Evolutionary conservation across 2,113 vertebrate species (phyloP), one percentile per base, ranked within the genome.

Genomic region (Eclectus roratus): DNA sequence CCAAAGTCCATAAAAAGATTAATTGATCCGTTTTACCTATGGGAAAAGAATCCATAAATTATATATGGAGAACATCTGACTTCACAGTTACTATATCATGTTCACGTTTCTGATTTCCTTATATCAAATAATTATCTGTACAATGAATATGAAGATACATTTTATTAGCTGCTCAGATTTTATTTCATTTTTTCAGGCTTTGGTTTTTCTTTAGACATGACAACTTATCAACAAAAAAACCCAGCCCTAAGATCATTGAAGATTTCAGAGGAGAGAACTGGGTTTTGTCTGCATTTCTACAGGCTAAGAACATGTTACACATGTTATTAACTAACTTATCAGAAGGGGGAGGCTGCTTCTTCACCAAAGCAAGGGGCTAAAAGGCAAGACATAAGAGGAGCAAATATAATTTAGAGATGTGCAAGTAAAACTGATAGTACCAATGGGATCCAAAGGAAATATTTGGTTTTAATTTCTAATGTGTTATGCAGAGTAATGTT

Each of bases 381-480:
- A 43, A 91, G 33, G 91, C 69, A 86, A 90, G 66, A 81, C 63
- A 69, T 13, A 17, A 77, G 64, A 88, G 84, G 35, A 66, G 73
- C 43, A 86, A 85, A 88, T 49, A 50, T 73, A 85, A 89, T 84
- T 95, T 81, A 93, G 88, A 94, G 95, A 96, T 93, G 85, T 94
- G 58, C 82, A 96, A 94, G 53, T 68, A 69, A 85, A 95, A 64
- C 65, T 74, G 91, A 94, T 31, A 49, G 85, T 28, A 77, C 50
- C 27, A 43, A n/a, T 9, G 55, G 58, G 76, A 90, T 89, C 93
- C 92, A 94, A 91, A 47, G 53, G 47, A 94, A 96, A 97, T 85
- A 88, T 96, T 92, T 92, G 44, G 74, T 92, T 96, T 95, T 91
- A 60, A 93, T 97, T 94, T 96, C 85, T 80, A 68, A 92, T 28